phyloP scores from a whole-genome alignment of 2,888 invertebrate species.

The Mechanitis mazaeus region DNA sequence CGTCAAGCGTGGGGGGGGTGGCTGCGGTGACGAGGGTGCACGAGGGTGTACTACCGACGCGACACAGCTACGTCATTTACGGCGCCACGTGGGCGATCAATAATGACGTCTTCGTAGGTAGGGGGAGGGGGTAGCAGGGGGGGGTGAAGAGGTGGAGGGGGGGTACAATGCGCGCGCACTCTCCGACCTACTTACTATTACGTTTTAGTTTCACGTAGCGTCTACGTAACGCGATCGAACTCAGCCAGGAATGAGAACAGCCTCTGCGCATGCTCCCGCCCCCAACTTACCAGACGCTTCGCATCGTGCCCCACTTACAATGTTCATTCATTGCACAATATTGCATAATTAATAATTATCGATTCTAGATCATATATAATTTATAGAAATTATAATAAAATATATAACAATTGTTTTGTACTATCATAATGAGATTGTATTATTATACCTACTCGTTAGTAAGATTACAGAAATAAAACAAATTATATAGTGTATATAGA shows the following conservation, averaged over 20 bases:
- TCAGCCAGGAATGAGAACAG: slow-evolving; percentile 31
- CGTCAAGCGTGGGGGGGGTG: slow-evolving; percentile 39
- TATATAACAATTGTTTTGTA: too few species aligned
- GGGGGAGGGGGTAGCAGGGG: too few species aligned
- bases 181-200: slow-evolving; percentile 70
- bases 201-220: slow-evolving; percentile 62
- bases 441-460: too few species aligned
- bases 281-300: slow-evolving; percentile 41
- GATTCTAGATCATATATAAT: neutral
- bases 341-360: slow-evolving; percentile 31
- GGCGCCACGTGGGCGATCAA: slow-evolving; percentile 74
- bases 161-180: slow-evolving; percentile 59
- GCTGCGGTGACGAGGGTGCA: slow-evolving; percentile 38
- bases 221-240: slow-evolving; percentile 71
- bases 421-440: too few species aligned
- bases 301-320: slow-evolving; percentile 46
- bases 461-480: too few species aligned
- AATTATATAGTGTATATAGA: too few species aligned
- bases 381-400: neutral
- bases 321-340: slow-evolving; percentile 37
- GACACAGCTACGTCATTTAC: slow-evolving; percentile 67
- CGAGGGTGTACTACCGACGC: slow-evolving; percentile 55
- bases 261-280: slow-evolving; percentile 43
- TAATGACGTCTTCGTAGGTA: slow-evolving; percentile 62
- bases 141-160: slow-evolving; percentile 28